A percentile compares a stretch with the other conserved stretches of the same genome.
Conservation (phyloP, 2,797 vertebrate species). For the Tangara arthus region DNA sequence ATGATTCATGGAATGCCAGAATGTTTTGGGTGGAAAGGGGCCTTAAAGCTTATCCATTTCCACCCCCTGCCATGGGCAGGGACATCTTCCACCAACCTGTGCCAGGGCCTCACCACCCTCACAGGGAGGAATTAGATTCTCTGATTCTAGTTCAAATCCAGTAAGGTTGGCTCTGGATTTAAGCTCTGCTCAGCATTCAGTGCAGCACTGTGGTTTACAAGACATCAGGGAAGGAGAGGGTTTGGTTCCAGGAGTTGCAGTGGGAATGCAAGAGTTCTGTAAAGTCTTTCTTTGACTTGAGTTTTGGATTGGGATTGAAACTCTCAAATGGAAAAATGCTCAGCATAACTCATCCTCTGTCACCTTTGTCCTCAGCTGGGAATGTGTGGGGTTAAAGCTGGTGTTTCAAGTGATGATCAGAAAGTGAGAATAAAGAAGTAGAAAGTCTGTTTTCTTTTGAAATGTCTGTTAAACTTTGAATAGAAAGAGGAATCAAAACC, state of each 20-base stretch:
- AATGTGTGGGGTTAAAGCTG: neutral
- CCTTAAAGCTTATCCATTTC: neutral
- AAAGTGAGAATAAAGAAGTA: neutral
- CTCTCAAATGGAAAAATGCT: neutral
- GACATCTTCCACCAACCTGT: neutral
- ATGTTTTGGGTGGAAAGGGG: neutral
- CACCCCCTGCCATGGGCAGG: neutral
- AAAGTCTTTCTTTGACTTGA: neutral
- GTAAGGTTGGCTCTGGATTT: neutral
- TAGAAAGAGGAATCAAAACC: neutral
- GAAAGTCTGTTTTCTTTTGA: neutral
- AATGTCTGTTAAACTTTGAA: neutral
- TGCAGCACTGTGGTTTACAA: neutral
- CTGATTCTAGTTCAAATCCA: neutral
- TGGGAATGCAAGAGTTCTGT: neutral
- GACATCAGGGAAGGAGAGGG: neutral
- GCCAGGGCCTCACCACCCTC: neutral
- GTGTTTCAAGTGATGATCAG: neutral
- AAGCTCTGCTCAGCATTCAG: neutral
- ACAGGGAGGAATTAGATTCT: neutral
- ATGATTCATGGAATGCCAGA: neutral
- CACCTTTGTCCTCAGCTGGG: neutral
- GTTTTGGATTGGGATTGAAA: neutral
- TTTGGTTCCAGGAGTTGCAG: neutral
- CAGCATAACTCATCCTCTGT: accelerated